Conservation (phyloP, 1,140 invertebrate genomes). For the Conus ventricosus region DNA sequence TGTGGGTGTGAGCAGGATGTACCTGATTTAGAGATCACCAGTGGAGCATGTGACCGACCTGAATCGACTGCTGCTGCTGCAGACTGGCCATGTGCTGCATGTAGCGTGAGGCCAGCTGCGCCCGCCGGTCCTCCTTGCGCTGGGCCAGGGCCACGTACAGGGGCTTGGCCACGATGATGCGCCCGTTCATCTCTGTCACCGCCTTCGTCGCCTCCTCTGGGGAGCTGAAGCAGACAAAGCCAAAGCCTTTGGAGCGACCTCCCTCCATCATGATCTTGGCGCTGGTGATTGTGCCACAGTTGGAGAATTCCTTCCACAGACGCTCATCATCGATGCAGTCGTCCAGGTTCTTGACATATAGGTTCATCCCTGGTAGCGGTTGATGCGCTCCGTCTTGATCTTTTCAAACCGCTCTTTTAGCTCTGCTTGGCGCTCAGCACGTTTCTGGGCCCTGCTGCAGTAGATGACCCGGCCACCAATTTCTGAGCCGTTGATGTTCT, state of each 20-base stretch:
- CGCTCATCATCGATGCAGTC: slow-evolving; percentile 98
- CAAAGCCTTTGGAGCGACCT: slow-evolving; percentile 92
- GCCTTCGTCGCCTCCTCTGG: slow-evolving; percentile 99
- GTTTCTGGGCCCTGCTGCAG: slow-evolving; percentile 97
- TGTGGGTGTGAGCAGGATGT: not conserved
- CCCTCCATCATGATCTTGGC: slow-evolving; percentile 78
- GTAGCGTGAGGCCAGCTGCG: slow-evolving; percentile 97
- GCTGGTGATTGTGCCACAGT: slow-evolving; percentile 97
- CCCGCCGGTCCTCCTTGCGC: slow-evolving; percentile 98
- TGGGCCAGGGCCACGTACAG: slow-evolving; percentile 99
- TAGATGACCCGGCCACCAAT: slow-evolving; percentile 65
- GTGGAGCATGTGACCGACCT: slow-evolving; percentile 83
- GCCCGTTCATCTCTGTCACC: slow-evolving; percentile 98
- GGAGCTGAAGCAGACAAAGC: slow-evolving; percentile 95
- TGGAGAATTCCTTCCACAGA: slow-evolving; percentile 93
- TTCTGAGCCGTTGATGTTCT: slow-evolving; percentile 94
- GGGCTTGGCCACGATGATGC: slow-evolving; percentile 96
- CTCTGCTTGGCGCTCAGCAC: slow-evolving; percentile 97
- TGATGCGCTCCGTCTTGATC: slow-evolving; percentile 96
- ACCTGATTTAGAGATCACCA: slow-evolving; percentile 29
- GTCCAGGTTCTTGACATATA: slow-evolving; percentile 99
- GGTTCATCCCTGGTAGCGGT: slow-evolving; percentile 92
- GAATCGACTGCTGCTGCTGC: slow-evolving; percentile 82
- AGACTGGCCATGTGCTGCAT: slow-evolving; percentile 96
- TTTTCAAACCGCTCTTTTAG: slow-evolving; percentile 97